A percentile compares a stretch with the other conserved stretches of the same genome.
phyloP scores from a whole-genome alignment of 1,140 invertebrate species.

The Paramacrobiotus metropolitanus region DNA sequence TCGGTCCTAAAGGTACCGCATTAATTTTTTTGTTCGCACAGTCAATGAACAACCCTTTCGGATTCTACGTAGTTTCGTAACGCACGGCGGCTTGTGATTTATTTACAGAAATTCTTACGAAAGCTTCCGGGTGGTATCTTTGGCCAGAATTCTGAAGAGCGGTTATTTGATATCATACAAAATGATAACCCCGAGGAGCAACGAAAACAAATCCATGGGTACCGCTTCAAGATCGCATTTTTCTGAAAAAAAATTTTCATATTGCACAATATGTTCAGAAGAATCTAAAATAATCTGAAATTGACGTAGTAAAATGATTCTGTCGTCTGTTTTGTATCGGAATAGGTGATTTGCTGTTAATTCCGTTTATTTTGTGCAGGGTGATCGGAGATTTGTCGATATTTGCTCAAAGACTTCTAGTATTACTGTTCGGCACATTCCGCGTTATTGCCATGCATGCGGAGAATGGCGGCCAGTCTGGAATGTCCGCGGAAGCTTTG shows the following conservation, averaged over 20 bases:
- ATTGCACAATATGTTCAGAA: conserved; percentile 2
- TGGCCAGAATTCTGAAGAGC: conserved; percentile 60
- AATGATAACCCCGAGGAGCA: conserved; percentile 35
- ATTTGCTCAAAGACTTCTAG: conserved; percentile 71
- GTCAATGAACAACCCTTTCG: too few relatives aligned
- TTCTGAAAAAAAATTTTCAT: conserved; percentile 6
- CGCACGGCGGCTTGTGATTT: conserved; percentile 10
- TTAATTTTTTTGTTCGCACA: too few relatives aligned
- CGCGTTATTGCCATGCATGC: conserved; percentile 79
- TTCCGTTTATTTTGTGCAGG: conserved; percentile 29
- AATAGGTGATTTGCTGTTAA: conserved; percentile 8
- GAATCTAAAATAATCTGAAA: too few relatives aligned
- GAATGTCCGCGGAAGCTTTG: conserved; percentile 87
- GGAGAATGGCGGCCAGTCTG: conserved; percentile 49
- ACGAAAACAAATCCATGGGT: conserved; percentile 72
- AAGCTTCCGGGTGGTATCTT: conserved; percentile 92
- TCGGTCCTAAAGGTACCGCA: conserved; percentile 79
- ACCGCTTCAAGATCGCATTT: conserved; percentile 14
- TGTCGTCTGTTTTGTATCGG: conserved; percentile 9
- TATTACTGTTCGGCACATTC: conserved; percentile 88
- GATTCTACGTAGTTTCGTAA: too few relatives aligned
- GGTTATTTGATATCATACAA: conserved; percentile 65
- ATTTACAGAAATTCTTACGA: conserved; percentile 50
- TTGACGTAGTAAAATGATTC: too few relatives aligned
- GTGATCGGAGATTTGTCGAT: conserved; percentile 61